Evolutionary conservation across 2,888 invertebrate genomes (phyloP).

Genomic region (Koerneria pararmatus): DNA sequence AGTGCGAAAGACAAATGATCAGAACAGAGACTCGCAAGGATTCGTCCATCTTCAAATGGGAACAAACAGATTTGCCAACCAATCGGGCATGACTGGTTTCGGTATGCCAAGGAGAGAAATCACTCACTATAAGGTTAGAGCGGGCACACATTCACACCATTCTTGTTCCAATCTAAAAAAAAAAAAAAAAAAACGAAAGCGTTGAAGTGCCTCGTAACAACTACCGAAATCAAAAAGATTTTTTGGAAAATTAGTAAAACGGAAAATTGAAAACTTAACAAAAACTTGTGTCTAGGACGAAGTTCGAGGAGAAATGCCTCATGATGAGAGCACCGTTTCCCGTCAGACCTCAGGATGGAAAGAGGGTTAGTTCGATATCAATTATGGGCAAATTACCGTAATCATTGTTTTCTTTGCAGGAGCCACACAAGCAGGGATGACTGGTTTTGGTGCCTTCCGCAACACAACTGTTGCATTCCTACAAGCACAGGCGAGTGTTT

Average conservation of each 20-base stretch:
- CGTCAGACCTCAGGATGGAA: conserved; percentile 59
- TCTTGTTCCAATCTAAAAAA: too few species aligned
- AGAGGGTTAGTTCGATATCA: conserved; percentile 41
- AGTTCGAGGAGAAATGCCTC: conserved; percentile 59
- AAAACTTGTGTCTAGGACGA: conserved; percentile 53
- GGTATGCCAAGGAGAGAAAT: conserved; percentile 59
- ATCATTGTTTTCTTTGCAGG: conserved; percentile 31
- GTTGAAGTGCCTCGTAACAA: too few species aligned
- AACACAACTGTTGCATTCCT: conserved; percentile 54
- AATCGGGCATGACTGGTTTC: conserved; percentile 59
- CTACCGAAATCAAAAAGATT: too few species aligned
- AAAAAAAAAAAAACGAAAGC: too few species aligned
- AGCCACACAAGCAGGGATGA: conserved; percentile 58
- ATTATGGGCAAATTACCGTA: neutral
- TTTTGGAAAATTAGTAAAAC: too few species aligned
- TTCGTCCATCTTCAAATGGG: conserved; percentile 60
- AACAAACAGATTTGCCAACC: conserved; percentile 59
- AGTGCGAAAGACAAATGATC: conserved; percentile 55
- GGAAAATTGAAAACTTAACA: too few species aligned
- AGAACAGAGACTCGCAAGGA: conserved; percentile 58
- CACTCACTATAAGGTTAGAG: conserved; percentile 43
- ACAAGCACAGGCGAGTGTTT: conserved; percentile 27
- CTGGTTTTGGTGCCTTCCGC: conserved; percentile 60
- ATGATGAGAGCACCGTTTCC: conserved; percentile 56
- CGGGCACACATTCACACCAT: too few species aligned